Base-by-base conservation (phyloP, 1,140 invertebrate species). In the Euglossa dilemma region DNA sequence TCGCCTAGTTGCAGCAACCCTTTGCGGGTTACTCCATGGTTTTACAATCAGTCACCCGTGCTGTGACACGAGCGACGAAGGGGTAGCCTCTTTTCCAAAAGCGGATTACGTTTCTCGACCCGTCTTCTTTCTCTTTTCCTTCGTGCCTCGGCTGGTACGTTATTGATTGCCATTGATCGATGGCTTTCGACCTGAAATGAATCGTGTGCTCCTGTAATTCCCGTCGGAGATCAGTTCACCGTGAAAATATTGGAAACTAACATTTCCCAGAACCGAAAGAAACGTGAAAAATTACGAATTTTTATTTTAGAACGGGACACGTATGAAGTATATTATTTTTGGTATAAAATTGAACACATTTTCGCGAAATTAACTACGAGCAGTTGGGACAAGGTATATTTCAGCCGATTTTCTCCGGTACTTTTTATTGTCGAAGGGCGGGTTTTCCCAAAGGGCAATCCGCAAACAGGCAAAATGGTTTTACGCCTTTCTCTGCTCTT, bases 31-130 rank as follows among this genome's bases (percentile, higher is more conserved):
- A 93, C 93, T 94, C 91, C 85, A 94, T 94, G 93, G 93, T 94
- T 94, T 94, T 92, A 93, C 93, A 94, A 94, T 94, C 93, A 94
- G 93, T 94, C 93, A 94, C 89, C 93, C 93, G 87, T 94, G 93
- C 93, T 94, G 89, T 94, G 94, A 94, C 94, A 94, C 90, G 85
- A 79, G 90, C 90, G 92, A 94, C 91, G 89, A 89, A 86, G 87
- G 87, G 88, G 86, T 87, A 83, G 87, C 83, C 86, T 89, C 88
- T 85, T 93, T 93, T 91, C 87, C 79, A 92, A 92, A 93, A 94
- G 92, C 93, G 93, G 94, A 94, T 94, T 94, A 94, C 77, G 82
- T 82, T 89, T 79, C 83, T 70, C 80, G n/a, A 63, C 63, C 75
- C 47, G 67, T 76, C 23, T 70, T 74, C 78, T 89, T 87, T 86